A percentile compares a stretch with the other conserved stretches of the same genome.
These are phyloP conservation scores for Drosophila parvula DNA, from an alignment of 1,140 invertebrate genomes.

Conservation along the genomic window DNA sequence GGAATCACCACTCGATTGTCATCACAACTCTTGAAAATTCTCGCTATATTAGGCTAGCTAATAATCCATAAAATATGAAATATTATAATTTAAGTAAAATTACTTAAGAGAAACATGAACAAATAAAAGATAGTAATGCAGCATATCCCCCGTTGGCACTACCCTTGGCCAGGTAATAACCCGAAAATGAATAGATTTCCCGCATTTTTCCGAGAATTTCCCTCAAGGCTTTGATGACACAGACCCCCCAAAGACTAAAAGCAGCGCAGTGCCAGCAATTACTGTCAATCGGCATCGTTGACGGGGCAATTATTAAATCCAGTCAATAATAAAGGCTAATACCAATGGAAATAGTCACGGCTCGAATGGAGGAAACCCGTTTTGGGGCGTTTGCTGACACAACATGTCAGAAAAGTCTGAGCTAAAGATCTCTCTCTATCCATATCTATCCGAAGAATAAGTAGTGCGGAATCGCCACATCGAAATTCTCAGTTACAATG, in stretches of 20 bases:
- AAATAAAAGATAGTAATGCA: not conserved
- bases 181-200: slow-evolving; percentile 6
- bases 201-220: slow-evolving; percentile 20
- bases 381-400: slow-evolving; percentile 23
- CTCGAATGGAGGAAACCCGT: slow-evolving; percentile 46
- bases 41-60: slow-evolving; percentile 27
- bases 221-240: slow-evolving; percentile 25
- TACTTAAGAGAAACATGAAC: not conserved
- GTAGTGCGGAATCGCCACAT: slow-evolving; percentile 48
- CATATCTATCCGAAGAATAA: slow-evolving; percentile 44
- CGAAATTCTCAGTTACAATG: slow-evolving; percentile 54
- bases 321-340: slow-evolving; percentile 53
- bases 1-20: slow-evolving; percentile 31
- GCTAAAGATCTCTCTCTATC: slow-evolving; percentile 22
- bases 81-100: not conserved
- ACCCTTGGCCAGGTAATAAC: not conserved
- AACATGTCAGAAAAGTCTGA: slow-evolving; percentile 34
- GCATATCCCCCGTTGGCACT: not conserved
- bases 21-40: slow-evolving; percentile 34
- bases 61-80: not conserved
- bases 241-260: slow-evolving; percentile 12
- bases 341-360: slow-evolving; percentile 28
- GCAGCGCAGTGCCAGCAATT: slow-evolving; percentile 45
- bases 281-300: slow-evolving; percentile 60
- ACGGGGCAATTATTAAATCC: slow-evolving; percentile 46